Base-by-base conservation (phyloP, 2,113 vertebrate species). In the Agapornis roseicollis region DNA sequence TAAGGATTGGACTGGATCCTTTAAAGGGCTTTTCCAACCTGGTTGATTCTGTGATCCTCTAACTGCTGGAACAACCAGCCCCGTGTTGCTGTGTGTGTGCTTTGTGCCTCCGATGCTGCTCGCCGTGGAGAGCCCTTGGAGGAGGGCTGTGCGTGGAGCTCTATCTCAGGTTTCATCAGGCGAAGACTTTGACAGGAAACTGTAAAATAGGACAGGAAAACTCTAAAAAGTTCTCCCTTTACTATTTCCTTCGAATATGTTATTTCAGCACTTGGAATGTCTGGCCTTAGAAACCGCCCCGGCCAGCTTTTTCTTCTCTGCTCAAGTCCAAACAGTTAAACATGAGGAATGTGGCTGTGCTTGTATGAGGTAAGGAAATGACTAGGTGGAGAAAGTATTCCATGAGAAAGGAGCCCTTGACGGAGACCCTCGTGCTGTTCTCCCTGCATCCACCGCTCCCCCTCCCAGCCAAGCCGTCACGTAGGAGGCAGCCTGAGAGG, bases 191-290 rank as follows among this genome's bases (percentile, higher is more conserved):
- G 5, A 56, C 93, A 95, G 96, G 96, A 97, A 96, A 65, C 90
- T 49, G 88, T 76, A 93, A 96, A 95, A 85, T 7, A 73, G 95
- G 96, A 89, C 96, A 86, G 93, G 93, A 95, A 96, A 96, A 35
- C 52, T 69, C 53, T 20, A 72, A 87, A 85, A 93, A 86, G 69
- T 74, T 60, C 85, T 80, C 80, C 80, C 82, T 90, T 83, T 86
- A 42, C 92, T 76, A 61, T 96, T 95, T 95, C 92, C 96, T 93
- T 78, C 70, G 92, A 84, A 73, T 47, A 74, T 93, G 94, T 96
- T 96, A 95, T 95, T 85, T 41, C 93, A 96, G 93, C 81, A 6
- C 76, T 80, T 60, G 90, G 94, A 97, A 96, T 95, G 96, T 96
- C 94, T 96, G 95, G 93, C 94, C 87, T 70, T 52, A 61, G 6